Conservation (phyloP, 1,140 invertebrate species). For the Laupala kohalensis region DNA sequence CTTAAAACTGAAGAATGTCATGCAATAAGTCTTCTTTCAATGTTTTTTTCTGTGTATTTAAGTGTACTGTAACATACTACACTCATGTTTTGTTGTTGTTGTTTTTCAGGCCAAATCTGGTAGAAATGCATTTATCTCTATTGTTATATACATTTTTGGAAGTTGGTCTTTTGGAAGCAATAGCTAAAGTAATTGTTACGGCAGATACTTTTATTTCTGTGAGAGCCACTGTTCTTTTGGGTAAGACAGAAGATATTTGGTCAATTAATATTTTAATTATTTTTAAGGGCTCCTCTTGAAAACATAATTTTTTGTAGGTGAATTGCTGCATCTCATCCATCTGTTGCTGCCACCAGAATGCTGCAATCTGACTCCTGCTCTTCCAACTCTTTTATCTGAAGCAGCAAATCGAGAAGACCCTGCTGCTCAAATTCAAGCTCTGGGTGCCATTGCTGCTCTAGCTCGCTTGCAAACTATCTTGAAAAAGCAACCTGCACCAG, state of each 20-base stretch:
- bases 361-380: slow-evolving; percentile 62
- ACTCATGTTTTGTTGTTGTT: too few species aligned
- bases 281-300: background rate
- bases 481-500: slow-evolving; percentile 58
- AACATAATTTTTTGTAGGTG: slow-evolving; percentile 36
- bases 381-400: slow-evolving; percentile 65
- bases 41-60: too few species aligned
- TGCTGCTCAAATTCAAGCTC: slow-evolving; percentile 47
- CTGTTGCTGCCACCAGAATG: slow-evolving; percentile 71
- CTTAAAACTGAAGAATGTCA: too few species aligned
- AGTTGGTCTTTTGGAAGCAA: slow-evolving; percentile 70
- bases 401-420: slow-evolving; percentile 46
- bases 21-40: too few species aligned
- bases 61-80: too few species aligned
- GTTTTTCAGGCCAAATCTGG: slow-evolving; percentile 65
- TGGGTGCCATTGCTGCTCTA: slow-evolving; percentile 66
- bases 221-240: slow-evolving; percentile 75
- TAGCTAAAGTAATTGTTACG: slow-evolving; percentile 81
- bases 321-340: slow-evolving; percentile 75
- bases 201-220: slow-evolving; percentile 81
- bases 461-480: slow-evolving; percentile 62
- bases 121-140: slow-evolving; percentile 80
- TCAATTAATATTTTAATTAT: background rate
- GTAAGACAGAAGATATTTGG: slow-evolving; percentile 24
- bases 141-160: slow-evolving; percentile 77